Base-by-base conservation (phyloP, 2,888 invertebrate genomes). In the Melolontha melolontha region DNA sequence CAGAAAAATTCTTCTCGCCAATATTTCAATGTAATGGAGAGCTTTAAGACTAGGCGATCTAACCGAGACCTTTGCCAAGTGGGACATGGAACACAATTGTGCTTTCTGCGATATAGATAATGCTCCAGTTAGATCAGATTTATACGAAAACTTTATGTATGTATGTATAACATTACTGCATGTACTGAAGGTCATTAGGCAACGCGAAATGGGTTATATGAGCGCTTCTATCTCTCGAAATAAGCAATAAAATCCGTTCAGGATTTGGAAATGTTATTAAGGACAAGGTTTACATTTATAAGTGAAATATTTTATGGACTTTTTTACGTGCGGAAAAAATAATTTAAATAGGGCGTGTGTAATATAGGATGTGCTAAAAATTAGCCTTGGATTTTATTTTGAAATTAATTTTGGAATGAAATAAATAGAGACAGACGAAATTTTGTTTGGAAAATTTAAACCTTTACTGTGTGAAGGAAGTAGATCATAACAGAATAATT, bases 1-100 rank as follows among this genome's bases (percentile, higher is more conserved):
- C 5, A 54, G 54, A 54, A 29, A 54, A 54, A 34, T 34, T 6
- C 54, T 40, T 14, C 16, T 16, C 39, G 17, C 8, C 40, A 11
- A 17, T 54, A 54, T 39, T 17, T 54, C 40, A 11, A 40, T 29
- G 14, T 54, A 54, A 54, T 54, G 59, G 44, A 44, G 44, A 44
- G 59, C 47, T 59, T 55, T 47, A 29, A 16, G 27, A 14, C 44
- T 16, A 14, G 29, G 59, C 29, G 34, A 34, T 34, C 10, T 29
- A 29, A 44, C 55, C 59, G 29, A 44, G 59, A 47, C 44, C 29
- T 44, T 29, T 29, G 59, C 59, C 59, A 59, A 59, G 44, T 59
- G 59, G 59, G 47, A 29, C 59, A 29, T 14, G 14, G 29, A 12
- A 16, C 29, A 29, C 59, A 29, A 44, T 44, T 44, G 59, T 27